Percentiles rank a stretch among this genome's conserved stretches.
Conservation (phyloP, 2,113 vertebrate genomes). For the Vulpes lagopus region DNA sequence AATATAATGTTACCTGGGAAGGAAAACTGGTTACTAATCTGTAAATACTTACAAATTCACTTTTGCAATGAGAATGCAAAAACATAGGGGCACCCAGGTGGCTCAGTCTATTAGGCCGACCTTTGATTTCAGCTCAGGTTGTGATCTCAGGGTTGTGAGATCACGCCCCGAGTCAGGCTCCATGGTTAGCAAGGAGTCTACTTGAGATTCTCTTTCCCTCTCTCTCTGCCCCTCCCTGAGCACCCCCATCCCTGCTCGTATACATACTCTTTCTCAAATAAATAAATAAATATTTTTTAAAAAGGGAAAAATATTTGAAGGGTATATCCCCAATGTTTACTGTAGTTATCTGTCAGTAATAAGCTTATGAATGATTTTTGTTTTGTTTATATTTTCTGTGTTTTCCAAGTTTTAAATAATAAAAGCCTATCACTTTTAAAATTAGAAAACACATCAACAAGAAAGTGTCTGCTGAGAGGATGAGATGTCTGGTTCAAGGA, state of each 20-base stretch:
- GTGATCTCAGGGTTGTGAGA: neutral
- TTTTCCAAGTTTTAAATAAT: slow-evolving; percentile 49
- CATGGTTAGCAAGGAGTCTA: neutral
- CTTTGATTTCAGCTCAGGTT: neutral
- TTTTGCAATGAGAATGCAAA: slow-evolving; percentile 30
- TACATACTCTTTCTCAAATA: neutral
- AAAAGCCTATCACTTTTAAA: slow-evolving; percentile 1
- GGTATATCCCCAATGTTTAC: neutral
- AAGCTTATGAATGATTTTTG: neutral
- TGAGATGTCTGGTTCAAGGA: neutral
- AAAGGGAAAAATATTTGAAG: neutral
- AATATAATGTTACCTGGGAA: neutral
- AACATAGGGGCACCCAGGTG: neutral
- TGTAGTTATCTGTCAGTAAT: neutral
- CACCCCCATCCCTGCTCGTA: neutral
- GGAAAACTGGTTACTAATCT: neutral
- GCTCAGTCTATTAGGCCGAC: neutral
- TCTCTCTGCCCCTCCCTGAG: neutral
- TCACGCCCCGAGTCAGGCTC: neutral
- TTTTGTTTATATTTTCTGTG: slow-evolving; percentile 47
- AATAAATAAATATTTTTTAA: neutral
- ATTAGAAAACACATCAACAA: neutral
- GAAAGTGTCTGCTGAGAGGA: neutral
- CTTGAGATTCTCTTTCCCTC: neutral
- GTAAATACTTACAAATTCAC: neutral